These are phyloP conservation scores for Stylophora pistillata DNA, from an alignment of 64 coral and sea anemone species.

Conservation along the genomic window DNA sequence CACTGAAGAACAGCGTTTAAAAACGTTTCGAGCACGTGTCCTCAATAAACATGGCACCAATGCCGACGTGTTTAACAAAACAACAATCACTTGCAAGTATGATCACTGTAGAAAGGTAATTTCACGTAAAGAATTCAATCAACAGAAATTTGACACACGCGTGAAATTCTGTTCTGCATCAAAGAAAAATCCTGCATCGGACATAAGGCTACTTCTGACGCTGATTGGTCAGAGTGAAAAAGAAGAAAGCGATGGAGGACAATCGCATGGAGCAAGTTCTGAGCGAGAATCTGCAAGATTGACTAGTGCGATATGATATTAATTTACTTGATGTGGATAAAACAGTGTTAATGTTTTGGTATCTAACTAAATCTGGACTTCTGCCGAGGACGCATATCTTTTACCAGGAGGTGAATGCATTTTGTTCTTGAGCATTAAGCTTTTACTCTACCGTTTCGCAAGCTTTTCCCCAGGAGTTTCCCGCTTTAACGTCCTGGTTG, in stretches of 20 bases:
- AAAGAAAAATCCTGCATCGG: conserved; percentile 9
- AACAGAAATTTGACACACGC: conserved; percentile 46
- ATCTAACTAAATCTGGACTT: conserved; percentile 29
- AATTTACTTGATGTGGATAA: conserved; percentile 49
- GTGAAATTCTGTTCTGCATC: conserved; percentile 23
- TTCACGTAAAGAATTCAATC: conserved; percentile 20
- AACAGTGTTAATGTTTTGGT: conserved; percentile 48
- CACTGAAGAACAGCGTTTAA: conserved; percentile 36
- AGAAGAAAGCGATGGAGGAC: conserved; percentile 34
- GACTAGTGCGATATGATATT: conserved; percentile 43
- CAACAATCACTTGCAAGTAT: neutral
- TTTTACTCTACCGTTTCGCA: neutral
- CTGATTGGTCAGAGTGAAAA: conserved; percentile 32
- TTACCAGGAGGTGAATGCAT: conserved; percentile 51
- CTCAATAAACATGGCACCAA: conserved; percentile 39
- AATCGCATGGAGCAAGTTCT: conserved; percentile 26
- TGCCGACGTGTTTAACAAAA: neutral
- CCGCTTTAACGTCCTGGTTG: too few relatives aligned
- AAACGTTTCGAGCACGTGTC: conserved; percentile 36
- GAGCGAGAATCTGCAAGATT: too few relatives aligned
- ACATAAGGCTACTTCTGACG: conserved; percentile 46
- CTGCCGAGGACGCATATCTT: conserved; percentile 48
- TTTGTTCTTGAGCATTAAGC: conserved; percentile 28
- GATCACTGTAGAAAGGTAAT: conserved; percentile 8
- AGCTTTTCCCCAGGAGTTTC: too few relatives aligned